Percentiles rank a stretch among this genome's conserved stretches.
Conservation (phyloP, 2,888 invertebrate species). For the Orchesellides sinensis region DNA sequence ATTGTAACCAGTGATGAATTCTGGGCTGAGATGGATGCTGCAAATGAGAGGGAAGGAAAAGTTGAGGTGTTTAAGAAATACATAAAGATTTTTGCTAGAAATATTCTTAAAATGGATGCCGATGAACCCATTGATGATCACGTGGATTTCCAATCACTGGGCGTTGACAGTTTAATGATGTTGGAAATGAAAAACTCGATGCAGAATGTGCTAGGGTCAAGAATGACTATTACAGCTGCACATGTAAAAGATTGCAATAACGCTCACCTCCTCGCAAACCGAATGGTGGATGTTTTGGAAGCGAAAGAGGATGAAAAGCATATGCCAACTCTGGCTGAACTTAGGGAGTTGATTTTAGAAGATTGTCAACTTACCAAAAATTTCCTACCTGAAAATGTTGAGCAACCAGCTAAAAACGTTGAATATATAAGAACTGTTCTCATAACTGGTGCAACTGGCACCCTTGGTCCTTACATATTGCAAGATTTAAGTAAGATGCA, state of each 20-base stretch:
- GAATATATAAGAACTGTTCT: constrained; percentile 32
- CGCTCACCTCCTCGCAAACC: constrained; percentile 1
- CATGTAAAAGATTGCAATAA: constrained; percentile 60
- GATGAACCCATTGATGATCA: constrained; percentile 49
- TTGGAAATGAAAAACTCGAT: constrained; percentile 58
- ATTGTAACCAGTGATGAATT: constrained; percentile 47
- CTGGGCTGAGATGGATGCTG: constrained; percentile 52
- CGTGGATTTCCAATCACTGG: constrained; percentile 36
- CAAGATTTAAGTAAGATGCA: constrained; percentile 1
- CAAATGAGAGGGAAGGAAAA: constrained; percentile 22
- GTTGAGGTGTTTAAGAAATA: constrained; percentile 29
- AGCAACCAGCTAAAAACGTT: background rate
- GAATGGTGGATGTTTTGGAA: constrained; percentile 39
- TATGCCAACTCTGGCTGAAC: constrained; percentile 29
- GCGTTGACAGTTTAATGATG: constrained; percentile 65
- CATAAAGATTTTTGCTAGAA: constrained; percentile 19
- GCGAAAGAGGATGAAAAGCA: background rate
- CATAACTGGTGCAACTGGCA: constrained; percentile 55
- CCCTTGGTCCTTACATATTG: constrained; percentile 52
- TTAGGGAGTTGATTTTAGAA: constrained; percentile 24
- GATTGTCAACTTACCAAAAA: constrained; percentile 42
- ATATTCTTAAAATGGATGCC: constrained; percentile 39
- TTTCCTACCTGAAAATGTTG: background rate
- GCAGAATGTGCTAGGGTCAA: constrained; percentile 41
- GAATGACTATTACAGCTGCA: constrained; percentile 39